Base-by-base conservation (phyloP, 2,797 vertebrate genomes). In the Buphagus erythrorhynchus region DNA sequence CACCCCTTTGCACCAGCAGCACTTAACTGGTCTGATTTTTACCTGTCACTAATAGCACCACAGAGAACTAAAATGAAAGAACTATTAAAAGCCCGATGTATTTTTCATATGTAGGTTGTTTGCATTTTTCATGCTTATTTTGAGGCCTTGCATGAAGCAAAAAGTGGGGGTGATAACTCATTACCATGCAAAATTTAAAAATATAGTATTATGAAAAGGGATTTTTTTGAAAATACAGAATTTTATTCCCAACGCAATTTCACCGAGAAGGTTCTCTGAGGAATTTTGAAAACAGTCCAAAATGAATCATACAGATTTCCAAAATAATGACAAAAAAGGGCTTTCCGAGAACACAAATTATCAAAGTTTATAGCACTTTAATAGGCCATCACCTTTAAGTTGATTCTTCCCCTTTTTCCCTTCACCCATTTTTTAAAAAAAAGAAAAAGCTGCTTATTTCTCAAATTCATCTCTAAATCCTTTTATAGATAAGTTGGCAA, bases 81-180 rank as follows among this genome's bases (percentile, higher is more conserved):
- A 92, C 73, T 90, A 84, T 82, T 86, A 95, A 92, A 88, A 94
- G 80, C 31, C 31, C 79, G 55, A 90, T 76, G 80, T 90, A 66
- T 93, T 93, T 95, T 93, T 93, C 73, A 63, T 84, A 67, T 66
- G 58, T 81, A 94, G 58, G 66, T 88, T 95, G 79, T 88, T 88
- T 97, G 83, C 77, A 90, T 94, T 84, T 91, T 75, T 86, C 67
- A 49, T 84, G 36, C 73, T 93, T 88, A 83, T 92, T 96, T 92
- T 84, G 86, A 84, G 79, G 58, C 33, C 36, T 83, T 84, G 46
- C 19, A 72, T 55, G 66, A 72, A 83, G 65, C 3, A 9, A 86
- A 95, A 90, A 84, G 18, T 62, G 66, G 66, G 82, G 66, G 62
- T 84, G 73, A 75, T 86, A 88, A 75, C 58, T 94, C 58, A 73